Evolutionary conservation across 2,888 invertebrate genomes (phyloP).

Genomic region (Chouioia cunea): DNA sequence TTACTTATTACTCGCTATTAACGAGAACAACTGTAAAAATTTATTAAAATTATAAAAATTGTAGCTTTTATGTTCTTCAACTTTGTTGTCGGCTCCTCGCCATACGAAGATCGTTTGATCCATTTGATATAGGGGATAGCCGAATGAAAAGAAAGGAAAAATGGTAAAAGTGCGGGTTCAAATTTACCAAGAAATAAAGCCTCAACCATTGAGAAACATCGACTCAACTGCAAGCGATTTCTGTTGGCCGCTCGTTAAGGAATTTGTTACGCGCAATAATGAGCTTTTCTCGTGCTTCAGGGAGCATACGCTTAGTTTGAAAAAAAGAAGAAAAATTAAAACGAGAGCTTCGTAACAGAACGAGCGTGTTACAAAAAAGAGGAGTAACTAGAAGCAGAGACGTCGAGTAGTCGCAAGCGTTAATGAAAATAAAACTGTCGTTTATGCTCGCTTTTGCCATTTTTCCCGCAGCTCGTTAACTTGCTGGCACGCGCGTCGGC

Average conservation of each 20-base stretch:
- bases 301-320: conserved; percentile 8
- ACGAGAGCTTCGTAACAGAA: neutral
- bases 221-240: conserved; percentile 41
- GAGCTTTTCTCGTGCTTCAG: conserved; percentile 30
- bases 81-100: too few species aligned
- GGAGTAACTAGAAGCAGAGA: neutral
- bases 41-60: too few species aligned
- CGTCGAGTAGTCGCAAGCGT: conserved; percentile 19
- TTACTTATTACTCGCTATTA: too few species aligned
- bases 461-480: conserved; percentile 41
- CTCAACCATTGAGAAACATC: conserved; percentile 4
- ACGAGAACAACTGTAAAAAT: too few species aligned
- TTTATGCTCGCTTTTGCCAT: conserved; percentile 34
- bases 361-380: neutral
- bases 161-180: too few species aligned
- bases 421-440: conserved; percentile 46
- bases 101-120: too few species aligned
- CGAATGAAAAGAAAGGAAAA: too few species aligned
- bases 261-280: conserved; percentile 45
- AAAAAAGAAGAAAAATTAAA: neutral
- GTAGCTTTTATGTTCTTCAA: too few species aligned
- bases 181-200: too few species aligned
- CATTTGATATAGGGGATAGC: too few species aligned
- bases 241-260: conserved; percentile 42
- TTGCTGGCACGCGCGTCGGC: conserved; percentile 15